Percentiles rank a stretch among this genome's conserved stretches.
These are phyloP conservation scores for Aradophagus sp. DNA, from an alignment of 1,140 invertebrate genomes.

Conservation along the genomic window DNA sequence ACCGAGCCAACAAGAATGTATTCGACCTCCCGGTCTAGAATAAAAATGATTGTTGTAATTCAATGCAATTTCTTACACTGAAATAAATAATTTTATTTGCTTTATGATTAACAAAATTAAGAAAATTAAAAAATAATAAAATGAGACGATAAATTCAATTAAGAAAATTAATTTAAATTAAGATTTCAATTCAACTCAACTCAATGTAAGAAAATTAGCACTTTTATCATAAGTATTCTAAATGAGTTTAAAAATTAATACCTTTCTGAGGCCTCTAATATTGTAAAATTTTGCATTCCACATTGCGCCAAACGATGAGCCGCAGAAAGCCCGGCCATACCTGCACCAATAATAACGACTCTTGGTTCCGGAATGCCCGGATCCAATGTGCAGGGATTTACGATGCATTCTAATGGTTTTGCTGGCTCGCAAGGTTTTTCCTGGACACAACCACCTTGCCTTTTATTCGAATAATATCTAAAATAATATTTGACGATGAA, in stretches of 20 bases:
- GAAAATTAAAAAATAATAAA: too few species aligned
- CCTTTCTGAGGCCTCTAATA: conserved; percentile 85
- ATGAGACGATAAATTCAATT: too few species aligned
- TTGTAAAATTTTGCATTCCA: conserved; percentile 80
- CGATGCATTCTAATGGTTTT: conserved; percentile 61
- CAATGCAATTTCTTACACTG: too few species aligned
- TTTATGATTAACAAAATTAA: too few species aligned
- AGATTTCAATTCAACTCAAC: too few species aligned
- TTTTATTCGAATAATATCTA: conserved; percentile 62
- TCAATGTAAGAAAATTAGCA: too few species aligned
- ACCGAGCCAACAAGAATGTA: conserved; percentile 83
- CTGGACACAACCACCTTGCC: conserved; percentile 32
- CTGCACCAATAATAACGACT: conserved; percentile 83
- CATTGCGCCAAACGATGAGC: conserved; percentile 81
- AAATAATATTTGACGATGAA: conserved; percentile 9
- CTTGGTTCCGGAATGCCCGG: conserved; percentile 78
- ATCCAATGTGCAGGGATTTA: conserved; percentile 74
- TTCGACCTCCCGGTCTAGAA: conserved; percentile 80
- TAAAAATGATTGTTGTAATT: too few species aligned
- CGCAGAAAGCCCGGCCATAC: conserved; percentile 84
- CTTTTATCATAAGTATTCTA: too few species aligned
- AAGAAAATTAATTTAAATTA: too few species aligned
- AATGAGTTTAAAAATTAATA: conserved; percentile 58
- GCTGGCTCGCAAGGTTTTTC: conserved; percentile 55
- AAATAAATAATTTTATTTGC: too few species aligned